phyloP scores from a whole-genome alignment of 1,140 invertebrate species.

The Aphelinus atriplicis region DNA sequence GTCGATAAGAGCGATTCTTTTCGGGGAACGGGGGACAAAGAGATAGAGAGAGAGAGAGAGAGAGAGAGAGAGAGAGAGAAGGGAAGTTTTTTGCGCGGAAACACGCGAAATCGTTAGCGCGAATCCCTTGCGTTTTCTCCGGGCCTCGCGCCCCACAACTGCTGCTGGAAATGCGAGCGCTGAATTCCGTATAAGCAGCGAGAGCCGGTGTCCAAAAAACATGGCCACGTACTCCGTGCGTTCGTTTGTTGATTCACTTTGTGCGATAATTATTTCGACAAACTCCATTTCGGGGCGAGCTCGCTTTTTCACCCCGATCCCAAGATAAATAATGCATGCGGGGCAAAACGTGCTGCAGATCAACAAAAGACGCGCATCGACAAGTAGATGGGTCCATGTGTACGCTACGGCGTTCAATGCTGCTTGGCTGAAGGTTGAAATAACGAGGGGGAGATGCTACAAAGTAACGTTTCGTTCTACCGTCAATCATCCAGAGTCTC shows the following conservation, averaged over 20 bases:
- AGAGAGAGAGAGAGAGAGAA: constrained; percentile 27
- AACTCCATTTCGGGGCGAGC: neutral
- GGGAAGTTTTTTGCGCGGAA: constrained; percentile 47
- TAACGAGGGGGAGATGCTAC: too few relatives aligned
- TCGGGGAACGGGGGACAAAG: constrained; percentile 24
- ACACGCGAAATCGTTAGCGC: constrained; percentile 47
- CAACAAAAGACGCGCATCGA: constrained; percentile 25
- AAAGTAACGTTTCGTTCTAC: too few relatives aligned
- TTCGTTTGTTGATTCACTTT: constrained; percentile 25
- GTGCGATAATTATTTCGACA: constrained; percentile 22
- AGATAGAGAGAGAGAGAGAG: constrained; percentile 4
- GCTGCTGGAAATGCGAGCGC: constrained; percentile 13
- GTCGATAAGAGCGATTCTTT: constrained; percentile 36
- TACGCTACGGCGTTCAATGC: too few relatives aligned
- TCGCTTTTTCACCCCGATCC: neutral
- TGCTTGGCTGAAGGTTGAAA: too few relatives aligned
- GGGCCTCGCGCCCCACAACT: neutral
- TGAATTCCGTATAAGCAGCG: constrained; percentile 21
- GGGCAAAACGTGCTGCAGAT: constrained; percentile 12
- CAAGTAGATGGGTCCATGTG: constrained; percentile 31
- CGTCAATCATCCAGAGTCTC: too few relatives aligned
- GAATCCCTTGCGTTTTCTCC: constrained; percentile 45
- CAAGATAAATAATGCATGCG: constrained; percentile 31
- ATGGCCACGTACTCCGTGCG: neutral
- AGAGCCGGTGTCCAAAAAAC: too few relatives aligned